phyloP scores from a whole-genome alignment of 2,888 invertebrate species.

The Erpobdella octoculata region DNA sequence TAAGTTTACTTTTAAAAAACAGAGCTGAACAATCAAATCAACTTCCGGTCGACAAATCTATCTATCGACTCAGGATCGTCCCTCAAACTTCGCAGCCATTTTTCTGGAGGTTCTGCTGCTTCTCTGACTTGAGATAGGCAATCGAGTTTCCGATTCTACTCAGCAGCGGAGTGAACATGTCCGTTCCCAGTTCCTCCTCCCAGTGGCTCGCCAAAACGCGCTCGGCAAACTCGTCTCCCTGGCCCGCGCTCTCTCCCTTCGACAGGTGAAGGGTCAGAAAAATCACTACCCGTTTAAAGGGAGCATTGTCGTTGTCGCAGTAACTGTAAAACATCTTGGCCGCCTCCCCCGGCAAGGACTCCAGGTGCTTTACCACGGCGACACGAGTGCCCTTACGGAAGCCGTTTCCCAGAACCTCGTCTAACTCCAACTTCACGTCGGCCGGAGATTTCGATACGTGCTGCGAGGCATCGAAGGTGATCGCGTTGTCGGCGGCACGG shows the following conservation, averaged over 20 bases:
- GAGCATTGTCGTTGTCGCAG: conserved; percentile 48
- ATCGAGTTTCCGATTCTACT: conserved; percentile 44
- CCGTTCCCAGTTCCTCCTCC: conserved; percentile 39
- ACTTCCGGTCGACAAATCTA: too few relatives aligned
- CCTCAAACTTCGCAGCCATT: neutral
- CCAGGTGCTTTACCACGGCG: conserved; percentile 43
- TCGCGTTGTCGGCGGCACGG: neutral
- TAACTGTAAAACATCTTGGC: conserved; percentile 45
- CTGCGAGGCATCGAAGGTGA: neutral
- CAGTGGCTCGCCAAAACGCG: conserved; percentile 38
- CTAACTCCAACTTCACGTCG: conserved; percentile 38
- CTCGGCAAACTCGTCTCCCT: conserved; percentile 32
- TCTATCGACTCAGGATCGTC: too few relatives aligned
- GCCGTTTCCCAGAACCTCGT: conserved; percentile 37
- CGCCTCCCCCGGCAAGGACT: conserved; percentile 40
- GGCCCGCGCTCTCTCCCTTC: neutral
- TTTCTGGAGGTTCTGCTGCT: neutral
- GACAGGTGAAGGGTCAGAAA: conserved; percentile 39
- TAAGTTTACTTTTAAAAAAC: too few relatives aligned
- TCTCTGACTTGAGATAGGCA: conserved; percentile 39
- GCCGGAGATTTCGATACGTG: neutral
- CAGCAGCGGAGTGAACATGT: conserved; percentile 42
- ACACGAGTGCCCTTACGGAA: conserved; percentile 35
- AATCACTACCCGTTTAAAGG: conserved; percentile 43
- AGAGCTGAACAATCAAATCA: too few relatives aligned